Percentiles rank a stretch among this genome's conserved stretches.
phyloP scores from a whole-genome alignment of 2,888 invertebrate species.

The Synanthedon formicaeformis region DNA sequence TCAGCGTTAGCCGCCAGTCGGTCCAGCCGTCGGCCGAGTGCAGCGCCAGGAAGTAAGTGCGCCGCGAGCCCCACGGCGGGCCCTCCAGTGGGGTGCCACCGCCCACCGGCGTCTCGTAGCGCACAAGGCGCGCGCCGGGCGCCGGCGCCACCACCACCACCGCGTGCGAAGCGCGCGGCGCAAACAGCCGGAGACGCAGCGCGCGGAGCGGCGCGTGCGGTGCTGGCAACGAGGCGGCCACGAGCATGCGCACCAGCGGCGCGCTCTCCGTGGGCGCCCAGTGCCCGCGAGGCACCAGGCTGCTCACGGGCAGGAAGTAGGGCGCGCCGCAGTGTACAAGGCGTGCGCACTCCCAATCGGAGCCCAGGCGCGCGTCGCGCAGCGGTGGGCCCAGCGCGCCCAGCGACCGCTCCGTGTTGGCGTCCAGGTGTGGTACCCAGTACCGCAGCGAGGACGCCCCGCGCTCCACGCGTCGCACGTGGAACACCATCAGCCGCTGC shows the following conservation, averaged over 20 bases:
- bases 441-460: conserved; percentile 56
- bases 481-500: conserved; percentile 82
- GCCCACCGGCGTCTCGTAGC: conserved; percentile 65
- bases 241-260: conserved; percentile 36
- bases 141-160: conserved; percentile 73
- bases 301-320: conserved; percentile 80
- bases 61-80: conserved; percentile 55
- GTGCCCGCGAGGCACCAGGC: conserved; percentile 75
- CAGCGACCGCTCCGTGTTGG: conserved; percentile 72
- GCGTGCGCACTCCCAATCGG: conserved; percentile 62
- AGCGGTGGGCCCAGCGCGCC: conserved; percentile 1
- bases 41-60: conserved; percentile 42
- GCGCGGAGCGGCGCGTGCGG: conserved; percentile 2
- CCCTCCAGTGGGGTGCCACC: conserved; percentile 57
- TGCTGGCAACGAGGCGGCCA: conserved; percentile 5
- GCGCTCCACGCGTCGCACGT: conserved; percentile 63
- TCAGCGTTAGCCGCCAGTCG: background rate
- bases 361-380: conserved; percentile 5
- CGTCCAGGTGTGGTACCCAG: conserved; percentile 83
- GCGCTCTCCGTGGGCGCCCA: conserved; percentile 65
- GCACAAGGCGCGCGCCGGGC: conserved; percentile 54
- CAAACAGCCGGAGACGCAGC: conserved; percentile 3
- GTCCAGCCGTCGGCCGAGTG: conserved; percentile 16
- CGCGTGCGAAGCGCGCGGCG: conserved; percentile 22
- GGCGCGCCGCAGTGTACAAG: conserved; percentile 84